Conservation (phyloP, 2,797 vertebrate species). For the Microhierax caerulescens region DNA sequence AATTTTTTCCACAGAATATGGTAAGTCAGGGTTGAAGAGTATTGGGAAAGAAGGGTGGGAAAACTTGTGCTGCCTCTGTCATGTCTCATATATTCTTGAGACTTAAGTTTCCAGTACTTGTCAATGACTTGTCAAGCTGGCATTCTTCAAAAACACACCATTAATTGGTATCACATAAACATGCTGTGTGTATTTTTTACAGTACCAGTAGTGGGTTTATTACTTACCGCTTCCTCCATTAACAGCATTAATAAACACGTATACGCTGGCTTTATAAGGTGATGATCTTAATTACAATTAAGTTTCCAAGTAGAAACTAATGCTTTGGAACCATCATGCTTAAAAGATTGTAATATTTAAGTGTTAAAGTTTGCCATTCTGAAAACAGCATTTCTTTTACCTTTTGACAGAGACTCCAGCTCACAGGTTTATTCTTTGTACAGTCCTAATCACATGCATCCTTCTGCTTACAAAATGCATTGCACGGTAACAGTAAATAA, state of each 20-base stretch:
- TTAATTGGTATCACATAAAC: background rate
- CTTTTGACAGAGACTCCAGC: background rate
- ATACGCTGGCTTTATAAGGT: background rate
- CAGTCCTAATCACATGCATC: background rate
- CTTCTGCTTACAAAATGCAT: background rate
- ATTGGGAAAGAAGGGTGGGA: slow-evolving; percentile 46
- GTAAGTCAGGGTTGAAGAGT: slow-evolving; percentile 45
- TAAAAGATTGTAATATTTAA: background rate
- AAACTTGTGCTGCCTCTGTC: slow-evolving; percentile 39
- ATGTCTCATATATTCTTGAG: slow-evolving; percentile 31
- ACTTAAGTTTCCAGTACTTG: background rate
- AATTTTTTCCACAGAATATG: slow-evolving; percentile 30
- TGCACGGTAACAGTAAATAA: background rate
- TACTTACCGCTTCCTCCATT: background rate
- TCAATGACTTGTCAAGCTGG: slow-evolving; percentile 44
- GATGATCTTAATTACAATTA: background rate
- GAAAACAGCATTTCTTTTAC: background rate
- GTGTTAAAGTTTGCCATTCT: background rate
- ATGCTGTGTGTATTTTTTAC: background rate
- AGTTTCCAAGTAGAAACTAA: background rate
- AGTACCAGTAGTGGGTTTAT: background rate
- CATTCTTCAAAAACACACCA: background rate
- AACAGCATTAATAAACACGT: background rate
- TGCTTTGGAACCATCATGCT: background rate
- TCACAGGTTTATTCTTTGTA: background rate